phyloP scores from a whole-genome alignment of 2,797 vertebrate species.

The Babyrousa celebensis region DNA sequence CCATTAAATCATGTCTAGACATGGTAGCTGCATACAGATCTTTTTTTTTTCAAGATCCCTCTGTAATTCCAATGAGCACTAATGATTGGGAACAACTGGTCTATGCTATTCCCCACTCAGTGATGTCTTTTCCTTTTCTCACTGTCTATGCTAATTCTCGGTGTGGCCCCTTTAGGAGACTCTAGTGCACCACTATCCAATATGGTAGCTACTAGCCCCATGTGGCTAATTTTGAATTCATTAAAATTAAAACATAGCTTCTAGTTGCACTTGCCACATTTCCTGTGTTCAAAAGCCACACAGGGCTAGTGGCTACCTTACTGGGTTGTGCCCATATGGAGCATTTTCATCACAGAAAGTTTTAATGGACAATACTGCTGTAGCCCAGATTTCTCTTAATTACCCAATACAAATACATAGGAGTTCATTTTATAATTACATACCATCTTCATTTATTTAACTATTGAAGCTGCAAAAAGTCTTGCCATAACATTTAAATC shows the following conservation, averaged over 20 bases:
- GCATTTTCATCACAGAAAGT: not conserved
- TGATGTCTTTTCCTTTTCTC: not conserved
- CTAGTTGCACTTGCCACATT: not conserved
- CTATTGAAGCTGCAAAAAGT: conserved; percentile 4
- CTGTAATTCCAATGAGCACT: not conserved
- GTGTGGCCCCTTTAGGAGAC: not conserved
- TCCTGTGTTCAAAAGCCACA: not conserved
- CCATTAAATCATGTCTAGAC: conserved; percentile 37
- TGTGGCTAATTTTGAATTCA: conserved; percentile 52
- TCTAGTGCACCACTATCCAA: not conserved
- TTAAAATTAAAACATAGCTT: conserved; percentile 48
- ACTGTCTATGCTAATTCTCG: not conserved
- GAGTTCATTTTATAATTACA: not conserved
- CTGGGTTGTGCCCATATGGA: too few species aligned
- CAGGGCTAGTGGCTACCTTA: not conserved
- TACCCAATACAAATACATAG: not conserved
- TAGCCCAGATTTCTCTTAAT: not conserved
- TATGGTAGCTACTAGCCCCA: not conserved
- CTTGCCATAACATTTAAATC: not conserved
- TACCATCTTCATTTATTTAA: conserved; percentile 18
- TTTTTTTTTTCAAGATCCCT: not conserved
- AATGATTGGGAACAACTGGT: not conserved
- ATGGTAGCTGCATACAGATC: too few species aligned
- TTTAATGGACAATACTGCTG: not conserved
- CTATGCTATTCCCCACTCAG: not conserved